Base-by-base conservation (phyloP, 2,113 vertebrate genomes). In the Lycocorax pyrrhopterus region DNA sequence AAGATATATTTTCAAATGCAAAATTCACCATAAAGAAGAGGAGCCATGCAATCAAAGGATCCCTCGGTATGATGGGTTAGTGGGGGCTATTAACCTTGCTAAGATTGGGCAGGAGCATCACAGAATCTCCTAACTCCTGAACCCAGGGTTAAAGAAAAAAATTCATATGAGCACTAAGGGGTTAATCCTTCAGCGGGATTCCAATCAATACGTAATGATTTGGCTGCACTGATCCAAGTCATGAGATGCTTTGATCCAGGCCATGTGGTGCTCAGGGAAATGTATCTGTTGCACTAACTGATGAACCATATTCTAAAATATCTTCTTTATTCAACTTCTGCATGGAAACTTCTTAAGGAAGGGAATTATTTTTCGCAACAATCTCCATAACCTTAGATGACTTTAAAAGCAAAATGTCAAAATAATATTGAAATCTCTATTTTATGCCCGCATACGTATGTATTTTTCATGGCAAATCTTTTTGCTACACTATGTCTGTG, bases 191-290 rank as follows among this genome's bases (percentile, higher is more conserved):
- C 95, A 92, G 83, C 53, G 85, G 94, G 89, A 93, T 96, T 96
- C 96, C 90, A 97, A 98, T 99, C 98, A 98, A 98, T 98, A 98
- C 75, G 63, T 98, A 97, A 98, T 98, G 98, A 98, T 98, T 97
- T 97, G 97, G 97, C 97, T 98, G 97, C 98, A 97, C 94, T 91
- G 98, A 98, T 98, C 97, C 97, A 91, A 98, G 98, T 97, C 97
- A 97, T 90, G 90, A 96, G 97, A 96, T 5, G 91, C 98, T 98
- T 98, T 98, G 98, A 99, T 99, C 97, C 96, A 27, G 89, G 90
- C 97, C 96, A 98, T 93, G 93, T 95, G 97, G 97, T 97, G 97
- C 96, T 96, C 74, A 84, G 94, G 96, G 96, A 97, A 97, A 97
- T 96, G 91, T 96, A 97, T 97, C 97, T 97, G 97, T 94, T 97